phyloP scores from a whole-genome alignment of 2,888 invertebrate genomes.

The Apomyelois bistriatella region DNA sequence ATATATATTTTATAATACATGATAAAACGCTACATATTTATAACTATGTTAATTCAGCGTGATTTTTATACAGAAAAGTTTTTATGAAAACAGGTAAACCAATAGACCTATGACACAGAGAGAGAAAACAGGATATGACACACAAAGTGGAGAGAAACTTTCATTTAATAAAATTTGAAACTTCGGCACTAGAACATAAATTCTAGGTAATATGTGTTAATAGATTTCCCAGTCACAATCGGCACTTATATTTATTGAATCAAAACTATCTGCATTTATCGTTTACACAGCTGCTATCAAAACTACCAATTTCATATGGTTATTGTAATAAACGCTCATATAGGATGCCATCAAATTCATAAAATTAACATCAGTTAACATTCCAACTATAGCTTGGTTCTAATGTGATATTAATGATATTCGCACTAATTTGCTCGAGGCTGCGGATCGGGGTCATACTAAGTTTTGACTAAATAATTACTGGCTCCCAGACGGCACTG shows the following conservation, averaged over 20 bases:
- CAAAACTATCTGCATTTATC: not conserved
- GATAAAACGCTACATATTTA: no score
- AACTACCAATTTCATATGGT: not conserved
- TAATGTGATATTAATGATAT: conserved; percentile 66
- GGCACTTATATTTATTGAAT: not conserved
- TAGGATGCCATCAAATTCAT: conserved; percentile 5
- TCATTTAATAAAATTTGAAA: no score
- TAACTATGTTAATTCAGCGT: no score
- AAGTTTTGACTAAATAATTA: conserved; percentile 67
- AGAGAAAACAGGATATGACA: no score
- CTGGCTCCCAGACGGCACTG: conserved; percentile 22
- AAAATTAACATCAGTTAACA: conserved; percentile 29
- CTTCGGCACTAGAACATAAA: no score
- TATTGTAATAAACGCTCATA: not conserved
- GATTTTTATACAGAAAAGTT: no score
- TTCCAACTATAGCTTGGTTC: conserved; percentile 39
- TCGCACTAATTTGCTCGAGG: conserved; percentile 55
- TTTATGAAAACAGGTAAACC: no score
- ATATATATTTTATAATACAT: no score
- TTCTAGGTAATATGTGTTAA: not conserved
- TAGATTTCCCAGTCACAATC: not conserved
- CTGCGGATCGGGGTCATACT: conserved; percentile 51
- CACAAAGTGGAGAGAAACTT: no score
- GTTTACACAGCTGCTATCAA: not conserved
- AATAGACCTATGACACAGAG: no score